A percentile compares a stretch with the other conserved stretches of the same genome.
Conservation (phyloP, 2,113 vertebrate genomes). For the Proterorhinus semilunaris region DNA sequence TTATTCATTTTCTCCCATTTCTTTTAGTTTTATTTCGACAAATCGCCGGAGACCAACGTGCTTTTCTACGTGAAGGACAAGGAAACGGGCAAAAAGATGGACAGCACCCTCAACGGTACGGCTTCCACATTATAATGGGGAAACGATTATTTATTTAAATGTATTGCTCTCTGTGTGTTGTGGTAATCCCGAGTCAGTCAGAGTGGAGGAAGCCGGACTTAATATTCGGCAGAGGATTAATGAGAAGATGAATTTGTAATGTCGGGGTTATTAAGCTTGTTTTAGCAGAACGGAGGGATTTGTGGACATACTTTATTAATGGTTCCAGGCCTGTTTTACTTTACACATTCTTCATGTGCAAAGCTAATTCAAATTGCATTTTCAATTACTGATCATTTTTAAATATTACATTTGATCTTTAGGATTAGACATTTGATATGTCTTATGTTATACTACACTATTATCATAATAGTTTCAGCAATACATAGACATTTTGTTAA, state of each 20-base stretch:
- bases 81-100: slow-evolving; percentile 81
- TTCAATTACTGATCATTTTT: no score
- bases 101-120: slow-evolving; percentile 90
- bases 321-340: slow-evolving; percentile 3
- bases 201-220: slow-evolving; percentile 22
- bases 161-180: slow-evolving; percentile 22
- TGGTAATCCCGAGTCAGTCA: slow-evolving; percentile 1
- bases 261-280: neutral
- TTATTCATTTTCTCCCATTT: slow-evolving; percentile 55
- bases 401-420: no score
- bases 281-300: slow-evolving; percentile 21
- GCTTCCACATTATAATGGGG: slow-evolving; percentile 63
- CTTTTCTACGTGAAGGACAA: slow-evolving; percentile 85
- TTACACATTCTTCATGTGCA: neutral
- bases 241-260: slow-evolving; percentile 18
- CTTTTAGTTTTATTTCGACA: slow-evolving; percentile 82
- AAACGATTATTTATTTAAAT: slow-evolving; percentile 25
- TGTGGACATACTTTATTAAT: neutral
- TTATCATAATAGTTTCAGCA: no score
- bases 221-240: slow-evolving; percentile 22
- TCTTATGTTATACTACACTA: no score
- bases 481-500: no score
- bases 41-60: slow-evolving; percentile 83
- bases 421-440: no score
- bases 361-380: no score